Conservation (phyloP, 2,888 invertebrate species). For the Melinaea menophilus region DNA sequence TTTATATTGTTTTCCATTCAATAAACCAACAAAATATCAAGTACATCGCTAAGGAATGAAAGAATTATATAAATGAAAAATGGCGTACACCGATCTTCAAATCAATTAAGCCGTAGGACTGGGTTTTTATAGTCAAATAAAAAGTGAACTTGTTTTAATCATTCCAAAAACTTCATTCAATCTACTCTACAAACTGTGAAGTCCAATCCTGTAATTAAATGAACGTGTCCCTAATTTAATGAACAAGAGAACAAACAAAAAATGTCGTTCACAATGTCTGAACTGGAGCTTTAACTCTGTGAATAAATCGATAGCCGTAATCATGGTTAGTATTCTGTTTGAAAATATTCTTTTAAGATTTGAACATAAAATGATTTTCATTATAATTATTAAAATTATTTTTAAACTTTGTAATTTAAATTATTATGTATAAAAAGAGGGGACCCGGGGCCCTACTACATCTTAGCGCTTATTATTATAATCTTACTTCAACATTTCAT, state of each 20-base stretch:
- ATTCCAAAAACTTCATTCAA: conserved; percentile 44
- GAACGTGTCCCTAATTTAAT: conserved; percentile 71
- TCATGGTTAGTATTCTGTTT: not conserved
- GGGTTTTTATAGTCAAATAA: conserved; percentile 6
- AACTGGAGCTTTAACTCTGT: conserved; percentile 32
- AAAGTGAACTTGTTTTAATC: conserved; percentile 19
- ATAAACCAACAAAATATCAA: conserved; percentile 3
- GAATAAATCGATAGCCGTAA: not conserved
- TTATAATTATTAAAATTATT: too few relatives aligned
- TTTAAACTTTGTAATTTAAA: too few relatives aligned
- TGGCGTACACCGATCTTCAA: conserved; percentile 16
- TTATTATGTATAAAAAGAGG: too few relatives aligned
- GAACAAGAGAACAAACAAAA: conserved; percentile 54
- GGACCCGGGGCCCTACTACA: too few relatives aligned
- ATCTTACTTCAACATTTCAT: too few relatives aligned
- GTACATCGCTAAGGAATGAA: conserved; percentile 16
- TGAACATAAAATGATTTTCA: too few relatives aligned
- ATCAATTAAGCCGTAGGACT: conserved; percentile 17
- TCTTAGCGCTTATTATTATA: too few relatives aligned
- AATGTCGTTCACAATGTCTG: conserved; percentile 50
- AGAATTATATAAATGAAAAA: conserved; percentile 13
- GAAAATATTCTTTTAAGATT: too few relatives aligned
- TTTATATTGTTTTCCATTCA: not conserved
- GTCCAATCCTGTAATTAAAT: conserved; percentile 63
- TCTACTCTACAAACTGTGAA: conserved; percentile 46